These are phyloP conservation scores for Neoseiulus cucumeris DNA, from an alignment of 1,140 invertebrate genomes.

Conservation along the genomic window DNA sequence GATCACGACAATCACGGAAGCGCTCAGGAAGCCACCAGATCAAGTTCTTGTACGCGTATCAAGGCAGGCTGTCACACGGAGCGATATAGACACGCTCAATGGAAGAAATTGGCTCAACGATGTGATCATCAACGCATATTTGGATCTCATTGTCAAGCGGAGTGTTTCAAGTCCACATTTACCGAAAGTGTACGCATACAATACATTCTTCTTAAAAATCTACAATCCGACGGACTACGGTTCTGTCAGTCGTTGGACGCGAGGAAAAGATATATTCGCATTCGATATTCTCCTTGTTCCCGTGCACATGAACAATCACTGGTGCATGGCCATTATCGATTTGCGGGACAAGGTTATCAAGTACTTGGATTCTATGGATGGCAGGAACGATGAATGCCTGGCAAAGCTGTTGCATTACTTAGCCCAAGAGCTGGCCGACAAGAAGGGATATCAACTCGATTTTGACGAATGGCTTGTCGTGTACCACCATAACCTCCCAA, in stretches of 20 bases:
- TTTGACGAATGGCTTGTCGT: conserved; percentile 45
- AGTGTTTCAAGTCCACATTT: conserved; percentile 36
- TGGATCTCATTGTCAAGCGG: conserved; percentile 58
- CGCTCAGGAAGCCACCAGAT: too few relatives aligned
- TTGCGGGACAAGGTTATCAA: conserved; percentile 49
- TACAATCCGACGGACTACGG: conserved; percentile 47
- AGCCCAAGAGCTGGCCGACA: conserved; percentile 60
- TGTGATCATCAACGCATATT: conserved; percentile 50
- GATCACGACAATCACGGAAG: too few relatives aligned
- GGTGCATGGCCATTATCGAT: conserved; percentile 84
- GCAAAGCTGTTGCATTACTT: conserved; percentile 50
- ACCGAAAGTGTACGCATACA: conserved; percentile 60
- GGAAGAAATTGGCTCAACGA: background rate
- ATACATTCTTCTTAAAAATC: conserved; percentile 88
- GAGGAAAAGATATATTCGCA: conserved; percentile 68
- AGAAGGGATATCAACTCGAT: conserved; percentile 52
- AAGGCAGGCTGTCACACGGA: too few relatives aligned
- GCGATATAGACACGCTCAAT: background rate
- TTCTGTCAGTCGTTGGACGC: conserved; percentile 62
- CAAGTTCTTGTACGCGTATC: too few relatives aligned
- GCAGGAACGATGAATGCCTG: conserved; percentile 49
- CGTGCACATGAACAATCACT: conserved; percentile 81
- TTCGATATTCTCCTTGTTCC: conserved; percentile 66
- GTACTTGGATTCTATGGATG: conserved; percentile 87
- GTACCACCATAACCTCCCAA: conserved; percentile 55